Evolutionary conservation across 2,888 invertebrate genomes (phyloP).

Genomic region (Synanthedon vespiformis): DNA sequence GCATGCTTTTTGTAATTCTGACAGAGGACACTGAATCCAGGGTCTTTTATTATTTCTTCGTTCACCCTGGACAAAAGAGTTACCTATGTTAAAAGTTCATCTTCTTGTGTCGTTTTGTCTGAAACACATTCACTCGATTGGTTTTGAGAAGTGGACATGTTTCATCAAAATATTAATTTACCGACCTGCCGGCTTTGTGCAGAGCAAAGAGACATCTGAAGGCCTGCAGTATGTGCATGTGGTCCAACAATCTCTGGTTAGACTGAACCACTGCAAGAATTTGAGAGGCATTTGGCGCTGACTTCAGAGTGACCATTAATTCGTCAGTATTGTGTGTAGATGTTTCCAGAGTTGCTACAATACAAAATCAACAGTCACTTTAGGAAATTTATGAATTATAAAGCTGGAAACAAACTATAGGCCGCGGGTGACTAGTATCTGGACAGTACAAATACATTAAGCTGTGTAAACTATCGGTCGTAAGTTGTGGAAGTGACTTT

Average conservation of each 20-base stretch:
- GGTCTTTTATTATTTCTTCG: constrained; percentile 56
- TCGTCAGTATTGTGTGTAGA: constrained; percentile 29
- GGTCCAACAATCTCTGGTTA: constrained; percentile 51
- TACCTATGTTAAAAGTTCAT: too few relatives aligned
- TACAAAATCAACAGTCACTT: too few relatives aligned
- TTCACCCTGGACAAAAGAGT: constrained; percentile 17
- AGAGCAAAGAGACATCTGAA: constrained; percentile 66
- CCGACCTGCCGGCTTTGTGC: constrained; percentile 47
- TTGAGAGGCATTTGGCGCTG: constrained; percentile 42
- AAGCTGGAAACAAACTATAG: too few relatives aligned
- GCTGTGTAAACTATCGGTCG: too few relatives aligned
- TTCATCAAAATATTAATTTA: not conserved
- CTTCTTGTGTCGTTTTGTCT: too few relatives aligned
- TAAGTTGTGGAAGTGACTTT: too few relatives aligned
- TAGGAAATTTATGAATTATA: too few relatives aligned
- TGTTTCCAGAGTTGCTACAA: too few relatives aligned
- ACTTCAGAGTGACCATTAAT: constrained; percentile 51
- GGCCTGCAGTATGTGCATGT: constrained; percentile 69
- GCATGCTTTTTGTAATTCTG: constrained; percentile 65
- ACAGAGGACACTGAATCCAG: constrained; percentile 71
- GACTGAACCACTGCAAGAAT: constrained; percentile 60
- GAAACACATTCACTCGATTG: too few relatives aligned
- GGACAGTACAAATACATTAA: too few relatives aligned
- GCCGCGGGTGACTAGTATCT: too few relatives aligned
- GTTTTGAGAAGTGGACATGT: too few relatives aligned